A percentile compares a stretch with the other conserved stretches of the same genome.
Evolutionary conservation across 2,113 vertebrate genomes (phyloP).

Genomic region (Ornithorhynchus anatinus): DNA sequence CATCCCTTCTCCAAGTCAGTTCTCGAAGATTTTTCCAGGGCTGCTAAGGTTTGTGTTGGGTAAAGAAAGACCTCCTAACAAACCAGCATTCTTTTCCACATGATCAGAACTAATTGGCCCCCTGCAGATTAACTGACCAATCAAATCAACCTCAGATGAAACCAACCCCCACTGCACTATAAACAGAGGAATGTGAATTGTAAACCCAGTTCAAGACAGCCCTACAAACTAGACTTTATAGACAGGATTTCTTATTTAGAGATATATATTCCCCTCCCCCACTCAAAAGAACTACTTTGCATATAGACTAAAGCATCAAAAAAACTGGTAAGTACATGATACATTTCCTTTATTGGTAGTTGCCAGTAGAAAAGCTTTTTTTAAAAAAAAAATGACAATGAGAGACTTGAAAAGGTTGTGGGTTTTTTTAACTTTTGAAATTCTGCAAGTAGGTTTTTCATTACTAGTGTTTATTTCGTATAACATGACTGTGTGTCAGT

Average conservation of each 20-base stretch:
- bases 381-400: slow-evolving; percentile 2
- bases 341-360: not conserved
- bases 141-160: slow-evolving; percentile 82
- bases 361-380: not conserved
- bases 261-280: slow-evolving; percentile 1
- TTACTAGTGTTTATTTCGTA: too few species aligned
- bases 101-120: slow-evolving; percentile 90
- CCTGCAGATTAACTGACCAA: slow-evolving; percentile 94
- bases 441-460: slow-evolving; percentile 7
- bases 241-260: slow-evolving; percentile 49
- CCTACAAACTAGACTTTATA: slow-evolving; percentile 51
- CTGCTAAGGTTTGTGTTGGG: slow-evolving; percentile 68
- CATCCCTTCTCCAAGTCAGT: slow-evolving; percentile 62
- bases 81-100: slow-evolving; percentile 83
- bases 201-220: slow-evolving; percentile 67
- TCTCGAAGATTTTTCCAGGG: slow-evolving; percentile 71
- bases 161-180: slow-evolving; percentile 73
- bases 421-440: slow-evolving; percentile 19
- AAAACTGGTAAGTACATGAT: slow-evolving; percentile 69
- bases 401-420: not conserved
- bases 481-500: too few species aligned
- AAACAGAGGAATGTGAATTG: slow-evolving; percentile 74
- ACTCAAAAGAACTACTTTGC: slow-evolving; percentile 29
- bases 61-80: slow-evolving; percentile 75
- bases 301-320: slow-evolving; percentile 32